Conservation (phyloP, 2,888 invertebrate species). For the Mongoloraphidia duomilia region DNA sequence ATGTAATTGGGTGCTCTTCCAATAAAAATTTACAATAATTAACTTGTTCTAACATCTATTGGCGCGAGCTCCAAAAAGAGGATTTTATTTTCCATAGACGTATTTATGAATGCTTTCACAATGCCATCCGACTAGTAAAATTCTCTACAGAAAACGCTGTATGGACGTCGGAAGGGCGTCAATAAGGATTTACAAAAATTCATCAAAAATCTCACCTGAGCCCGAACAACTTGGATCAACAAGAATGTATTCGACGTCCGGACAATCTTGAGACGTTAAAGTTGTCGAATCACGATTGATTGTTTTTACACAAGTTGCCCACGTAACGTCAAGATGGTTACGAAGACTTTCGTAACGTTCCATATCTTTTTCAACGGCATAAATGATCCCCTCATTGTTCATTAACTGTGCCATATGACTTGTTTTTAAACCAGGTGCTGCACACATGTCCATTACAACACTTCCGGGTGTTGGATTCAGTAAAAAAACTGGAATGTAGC, state of each 20-base stretch:
- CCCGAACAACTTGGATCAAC: slow-evolving; percentile 96
- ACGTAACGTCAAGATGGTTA: slow-evolving; percentile 44
- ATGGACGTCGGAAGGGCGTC: no score
- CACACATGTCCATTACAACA: slow-evolving; percentile 82
- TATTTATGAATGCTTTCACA: no score
- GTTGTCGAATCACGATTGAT: slow-evolving; percentile 58
- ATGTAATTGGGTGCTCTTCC: no score
- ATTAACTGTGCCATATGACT: slow-evolving; percentile 76
- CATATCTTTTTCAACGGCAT: slow-evolving; percentile 65
- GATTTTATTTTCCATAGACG: no score
- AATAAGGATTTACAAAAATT: no score
- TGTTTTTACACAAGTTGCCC: slow-evolving; percentile 51
- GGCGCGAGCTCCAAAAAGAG: no score
- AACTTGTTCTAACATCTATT: no score
- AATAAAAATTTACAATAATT: no score
- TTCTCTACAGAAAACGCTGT: no score
- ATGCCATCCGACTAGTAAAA: no score
- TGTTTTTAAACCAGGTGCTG: slow-evolving; percentile 96
- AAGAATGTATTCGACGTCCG: slow-evolving; percentile 74
- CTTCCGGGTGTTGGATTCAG: slow-evolving; percentile 60
- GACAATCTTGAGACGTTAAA: slow-evolving; percentile 42
- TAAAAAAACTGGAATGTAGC: slow-evolving; percentile 72
- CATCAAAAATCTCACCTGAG: slow-evolving; percentile 46
- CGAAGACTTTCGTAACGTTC: slow-evolving; percentile 51
- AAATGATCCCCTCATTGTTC: slow-evolving; percentile 61